These are phyloP conservation scores for Cyphomyrmex costatus DNA, from an alignment of 1,140 invertebrate genomes.

Conservation along the genomic window DNA sequence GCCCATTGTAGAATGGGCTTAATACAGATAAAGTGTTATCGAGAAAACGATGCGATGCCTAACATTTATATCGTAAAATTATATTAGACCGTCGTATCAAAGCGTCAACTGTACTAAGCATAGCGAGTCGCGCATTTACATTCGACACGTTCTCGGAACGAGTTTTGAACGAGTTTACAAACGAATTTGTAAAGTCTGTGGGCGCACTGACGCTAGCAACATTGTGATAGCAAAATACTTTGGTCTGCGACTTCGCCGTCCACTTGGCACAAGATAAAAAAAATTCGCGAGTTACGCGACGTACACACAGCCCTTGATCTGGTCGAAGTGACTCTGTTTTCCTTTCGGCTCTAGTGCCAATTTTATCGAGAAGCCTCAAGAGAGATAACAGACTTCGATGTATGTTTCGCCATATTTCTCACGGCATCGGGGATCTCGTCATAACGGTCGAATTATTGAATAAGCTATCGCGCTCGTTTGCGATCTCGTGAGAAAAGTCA, in stretches of 20 bases:
- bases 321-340: constrained; percentile 43
- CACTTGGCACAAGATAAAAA: constrained; percentile 75
- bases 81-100: constrained; percentile 55
- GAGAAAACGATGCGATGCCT: constrained; percentile 36
- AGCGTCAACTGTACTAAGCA: constrained; percentile 29
- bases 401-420: background rate
- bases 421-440: background rate
- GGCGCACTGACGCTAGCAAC: background rate
- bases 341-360: background rate
- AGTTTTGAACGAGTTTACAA: constrained; percentile 14
- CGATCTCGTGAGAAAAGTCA: background rate
- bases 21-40: constrained; percentile 57
- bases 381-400: constrained; percentile 41
- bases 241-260: constrained; percentile 55
- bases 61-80: constrained; percentile 58
- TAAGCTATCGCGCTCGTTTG: background rate
- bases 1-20: too few relatives aligned
- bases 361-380: background rate
- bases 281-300: constrained; percentile 65
- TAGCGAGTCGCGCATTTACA: constrained; percentile 8
- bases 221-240: constrained; percentile 67
- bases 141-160: too few relatives aligned
- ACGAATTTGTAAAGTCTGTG: constrained; percentile 21
- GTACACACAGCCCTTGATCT: constrained; percentile 72
- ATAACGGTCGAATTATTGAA: constrained; percentile 38